Evolutionary conservation across 1,140 invertebrate species (phyloP).

Genomic region (Oedothorax gibbosus): DNA sequence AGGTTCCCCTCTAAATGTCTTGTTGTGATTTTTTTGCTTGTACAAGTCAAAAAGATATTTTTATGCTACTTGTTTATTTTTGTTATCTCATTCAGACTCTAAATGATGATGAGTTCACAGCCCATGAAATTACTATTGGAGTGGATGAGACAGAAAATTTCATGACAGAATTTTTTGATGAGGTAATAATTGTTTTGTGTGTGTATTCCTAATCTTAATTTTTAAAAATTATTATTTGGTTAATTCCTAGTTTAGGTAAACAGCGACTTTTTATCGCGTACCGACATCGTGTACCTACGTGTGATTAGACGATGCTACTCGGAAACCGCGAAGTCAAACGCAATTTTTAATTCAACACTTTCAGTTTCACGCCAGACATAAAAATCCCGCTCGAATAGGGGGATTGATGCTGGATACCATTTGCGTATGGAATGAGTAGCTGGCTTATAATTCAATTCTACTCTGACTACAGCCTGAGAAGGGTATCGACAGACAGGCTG

Average conservation of each 20-base stretch:
- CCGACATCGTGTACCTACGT: not conserved
- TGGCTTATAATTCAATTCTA: too few species aligned
- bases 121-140: constrained; percentile 92
- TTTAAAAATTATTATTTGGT: not conserved
- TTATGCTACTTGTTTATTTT: constrained; percentile 62
- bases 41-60: not conserved
- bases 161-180: constrained; percentile 98
- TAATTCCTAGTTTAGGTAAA: not conserved
- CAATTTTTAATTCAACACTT: too few species aligned
- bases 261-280: not conserved
- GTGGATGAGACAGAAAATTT: constrained; percentile 89
- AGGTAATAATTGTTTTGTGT: constrained; percentile 74
- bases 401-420: too few species aligned
- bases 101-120: constrained; percentile 90
- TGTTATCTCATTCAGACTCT: constrained; percentile 40
- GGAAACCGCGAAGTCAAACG: too few species aligned
- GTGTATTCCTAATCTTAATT: not conserved
- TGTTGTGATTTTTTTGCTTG: not conserved
- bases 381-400: too few species aligned
- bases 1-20: not conserved
- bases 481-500: too few species aligned
- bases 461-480: too few species aligned
- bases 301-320: too few species aligned
- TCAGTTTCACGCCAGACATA: too few species aligned
- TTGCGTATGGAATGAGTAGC: too few species aligned